These are phyloP conservation scores for Coptodon rendalli DNA, from an alignment of 2,113 vertebrate species.

Conservation along the genomic window DNA sequence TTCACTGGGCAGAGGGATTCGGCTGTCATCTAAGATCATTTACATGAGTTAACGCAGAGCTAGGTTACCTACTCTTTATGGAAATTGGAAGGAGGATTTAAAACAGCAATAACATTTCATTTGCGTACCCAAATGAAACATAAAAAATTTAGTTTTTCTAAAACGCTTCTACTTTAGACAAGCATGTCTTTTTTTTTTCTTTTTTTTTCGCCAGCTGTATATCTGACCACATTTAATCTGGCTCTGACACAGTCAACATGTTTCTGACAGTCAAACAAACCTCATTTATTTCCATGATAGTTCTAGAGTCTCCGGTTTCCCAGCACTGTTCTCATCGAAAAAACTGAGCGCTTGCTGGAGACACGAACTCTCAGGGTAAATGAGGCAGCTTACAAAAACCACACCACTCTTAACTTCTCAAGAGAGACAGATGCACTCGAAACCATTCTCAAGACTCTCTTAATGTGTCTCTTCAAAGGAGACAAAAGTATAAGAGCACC, in stretches of 20 bases:
- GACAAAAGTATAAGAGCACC: conserved; percentile 24
- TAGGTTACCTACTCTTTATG: background rate
- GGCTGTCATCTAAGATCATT: background rate
- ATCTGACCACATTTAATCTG: background rate
- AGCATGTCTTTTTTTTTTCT: background rate
- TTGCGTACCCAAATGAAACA: background rate
- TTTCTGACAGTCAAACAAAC: background rate
- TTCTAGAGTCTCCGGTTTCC: background rate
- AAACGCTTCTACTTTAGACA: background rate
- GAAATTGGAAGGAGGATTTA: background rate
- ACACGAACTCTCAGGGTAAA: conserved; percentile 32
- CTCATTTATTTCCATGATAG: background rate
- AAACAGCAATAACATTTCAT: background rate
- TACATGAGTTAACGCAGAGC: background rate
- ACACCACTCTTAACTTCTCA: conserved; percentile 37
- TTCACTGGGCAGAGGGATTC: background rate
- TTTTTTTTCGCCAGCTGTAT: background rate
- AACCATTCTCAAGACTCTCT: conserved; percentile 39
- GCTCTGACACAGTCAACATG: background rate
- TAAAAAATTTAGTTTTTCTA: background rate
- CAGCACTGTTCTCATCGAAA: background rate
- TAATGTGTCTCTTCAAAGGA: conserved; percentile 30
- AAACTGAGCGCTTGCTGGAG: background rate
- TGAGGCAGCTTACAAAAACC: conserved; percentile 41
- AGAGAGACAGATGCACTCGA: conserved; percentile 47